These are phyloP conservation scores for Lasioglossum villosulum DNA, from an alignment of 2,888 invertebrate species.

Conservation along the genomic window DNA sequence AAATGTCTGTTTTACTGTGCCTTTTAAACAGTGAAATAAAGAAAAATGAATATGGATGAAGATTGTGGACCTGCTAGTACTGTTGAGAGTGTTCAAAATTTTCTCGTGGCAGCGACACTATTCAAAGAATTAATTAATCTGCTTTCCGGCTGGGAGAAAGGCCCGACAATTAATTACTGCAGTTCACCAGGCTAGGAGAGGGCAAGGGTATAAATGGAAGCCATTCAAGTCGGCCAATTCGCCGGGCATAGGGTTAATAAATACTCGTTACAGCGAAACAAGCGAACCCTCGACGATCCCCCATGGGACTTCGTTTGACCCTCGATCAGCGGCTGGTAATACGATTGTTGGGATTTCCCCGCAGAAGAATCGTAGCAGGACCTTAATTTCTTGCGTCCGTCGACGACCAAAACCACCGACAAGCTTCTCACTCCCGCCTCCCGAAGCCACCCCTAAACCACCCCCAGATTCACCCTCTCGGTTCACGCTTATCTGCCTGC, in stretches of 20 bases:
- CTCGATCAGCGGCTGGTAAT: conserved; percentile 38
- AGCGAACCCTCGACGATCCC: conserved; percentile 2
- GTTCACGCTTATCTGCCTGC: conserved; percentile 65
- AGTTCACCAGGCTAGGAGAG: background rate
- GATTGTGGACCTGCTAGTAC: background rate
- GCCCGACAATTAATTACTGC: conserved; percentile 14
- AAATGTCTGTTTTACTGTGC: background rate
- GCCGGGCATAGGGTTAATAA: conserved; percentile 42
- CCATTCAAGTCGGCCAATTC: conserved; percentile 7
- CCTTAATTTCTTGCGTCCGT: conserved; percentile 42
- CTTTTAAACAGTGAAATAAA: background rate
- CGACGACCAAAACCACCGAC: conserved; percentile 17
- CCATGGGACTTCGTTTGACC: conserved; percentile 27
- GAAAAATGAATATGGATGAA: background rate
- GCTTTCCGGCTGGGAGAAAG: background rate
- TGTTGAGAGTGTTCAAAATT: background rate
- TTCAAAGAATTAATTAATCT: conserved; percentile 9
- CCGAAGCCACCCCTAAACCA: background rate
- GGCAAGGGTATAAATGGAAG: conserved; percentile 6
- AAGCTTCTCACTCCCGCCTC: conserved; percentile 49
- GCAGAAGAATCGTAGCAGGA: conserved; percentile 44
- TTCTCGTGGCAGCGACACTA: background rate
- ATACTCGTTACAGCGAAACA: conserved; percentile 42
- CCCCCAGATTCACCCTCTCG: background rate
- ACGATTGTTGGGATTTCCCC: conserved; percentile 38